These are phyloP conservation scores for Temnothorax unifasciatus DNA, from an alignment of 2,888 invertebrate species.

Conservation along the genomic window DNA sequence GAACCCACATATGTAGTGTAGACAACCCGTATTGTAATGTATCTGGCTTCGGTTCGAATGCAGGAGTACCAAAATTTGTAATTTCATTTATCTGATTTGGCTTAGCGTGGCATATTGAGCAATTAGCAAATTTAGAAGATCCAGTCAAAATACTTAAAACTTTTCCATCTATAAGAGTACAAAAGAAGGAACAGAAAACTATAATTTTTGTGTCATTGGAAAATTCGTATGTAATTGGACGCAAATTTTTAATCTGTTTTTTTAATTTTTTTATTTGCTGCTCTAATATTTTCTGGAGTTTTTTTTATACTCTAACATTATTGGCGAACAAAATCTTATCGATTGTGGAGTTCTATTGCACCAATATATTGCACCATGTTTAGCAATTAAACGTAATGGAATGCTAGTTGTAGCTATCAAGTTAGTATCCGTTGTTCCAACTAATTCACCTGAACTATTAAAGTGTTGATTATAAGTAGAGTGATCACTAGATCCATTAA, in stretches of 20 bases:
- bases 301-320: conserved; percentile 12
- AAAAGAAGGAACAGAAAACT: conserved; percentile 11
- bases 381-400: conserved; percentile 15
- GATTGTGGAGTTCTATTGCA: conserved; percentile 13
- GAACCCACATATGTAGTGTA: conserved; percentile 8
- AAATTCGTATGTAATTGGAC: conserved; percentile 19
- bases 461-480: conserved; percentile 14
- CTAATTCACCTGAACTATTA: background rate
- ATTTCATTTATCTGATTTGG: conserved; percentile 7
- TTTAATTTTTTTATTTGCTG: conserved; percentile 4
- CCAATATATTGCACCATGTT: conserved; percentile 13
- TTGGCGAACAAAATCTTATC: conserved; percentile 19
- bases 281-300: conserved; percentile 4
- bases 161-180: conserved; percentile 17
- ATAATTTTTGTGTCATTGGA: background rate
- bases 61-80: conserved; percentile 10
- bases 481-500: conserved; percentile 13
- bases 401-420: conserved; percentile 19
- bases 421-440: conserved; percentile 12
- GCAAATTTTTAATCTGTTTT: conserved; percentile 17
- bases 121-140: conserved; percentile 1
- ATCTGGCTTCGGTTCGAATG: conserved; percentile 10
- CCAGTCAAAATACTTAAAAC: conserved; percentile 13
- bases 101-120: background rate
- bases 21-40: conserved; percentile 10